Evolutionary conservation across 2,888 invertebrate genomes (phyloP).

Genomic region (Papilio elwesi): DNA sequence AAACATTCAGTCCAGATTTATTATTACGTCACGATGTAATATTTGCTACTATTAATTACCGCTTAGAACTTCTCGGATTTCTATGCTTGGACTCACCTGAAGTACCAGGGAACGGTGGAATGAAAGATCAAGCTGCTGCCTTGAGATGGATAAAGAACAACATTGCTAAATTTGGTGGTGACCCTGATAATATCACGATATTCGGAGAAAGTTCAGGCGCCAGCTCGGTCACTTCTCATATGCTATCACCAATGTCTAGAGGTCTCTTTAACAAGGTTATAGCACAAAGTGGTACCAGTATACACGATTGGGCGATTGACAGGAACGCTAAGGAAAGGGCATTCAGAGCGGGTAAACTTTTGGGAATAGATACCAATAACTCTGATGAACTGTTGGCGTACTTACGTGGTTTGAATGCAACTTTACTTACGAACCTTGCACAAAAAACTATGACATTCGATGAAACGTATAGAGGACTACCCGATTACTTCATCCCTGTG

Average conservation of each 20-base stretch:
- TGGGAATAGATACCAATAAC: slow-evolving; percentile 63
- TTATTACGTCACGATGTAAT: slow-evolving; percentile 69
- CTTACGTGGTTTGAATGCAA: slow-evolving; percentile 57
- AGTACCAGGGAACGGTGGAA: slow-evolving; percentile 69
- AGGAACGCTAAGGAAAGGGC: slow-evolving; percentile 57
- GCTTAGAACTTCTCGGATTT: slow-evolving; percentile 61
- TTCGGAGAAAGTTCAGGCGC: slow-evolving; percentile 76
- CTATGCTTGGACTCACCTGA: slow-evolving; percentile 61
- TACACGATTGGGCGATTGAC: slow-evolving; percentile 60
- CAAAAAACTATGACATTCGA: slow-evolving; percentile 56
- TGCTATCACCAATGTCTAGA: slow-evolving; percentile 70
- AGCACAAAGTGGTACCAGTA: slow-evolving; percentile 66
- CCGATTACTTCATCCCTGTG: slow-evolving; percentile 63
- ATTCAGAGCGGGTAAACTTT: slow-evolving; percentile 57
- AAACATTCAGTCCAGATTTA: slow-evolving; percentile 65
- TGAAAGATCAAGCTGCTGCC: slow-evolving; percentile 69
- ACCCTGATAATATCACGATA: slow-evolving; percentile 66
- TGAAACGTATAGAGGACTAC: slow-evolving; percentile 59
- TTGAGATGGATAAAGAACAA: slow-evolving; percentile 65
- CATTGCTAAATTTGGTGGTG: slow-evolving; percentile 65
- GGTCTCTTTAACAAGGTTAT: slow-evolving; percentile 72
- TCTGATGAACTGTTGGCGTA: slow-evolving; percentile 56
- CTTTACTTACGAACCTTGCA: slow-evolving; percentile 54
- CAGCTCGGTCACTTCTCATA: slow-evolving; percentile 64
- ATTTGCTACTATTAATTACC: slow-evolving; percentile 72